A percentile compares a stretch with the other conserved stretches of the same genome.
These are phyloP conservation scores for Spodoptera frugiperda DNA, from an alignment of 1,140 invertebrate species.

Conservation along the genomic window DNA sequence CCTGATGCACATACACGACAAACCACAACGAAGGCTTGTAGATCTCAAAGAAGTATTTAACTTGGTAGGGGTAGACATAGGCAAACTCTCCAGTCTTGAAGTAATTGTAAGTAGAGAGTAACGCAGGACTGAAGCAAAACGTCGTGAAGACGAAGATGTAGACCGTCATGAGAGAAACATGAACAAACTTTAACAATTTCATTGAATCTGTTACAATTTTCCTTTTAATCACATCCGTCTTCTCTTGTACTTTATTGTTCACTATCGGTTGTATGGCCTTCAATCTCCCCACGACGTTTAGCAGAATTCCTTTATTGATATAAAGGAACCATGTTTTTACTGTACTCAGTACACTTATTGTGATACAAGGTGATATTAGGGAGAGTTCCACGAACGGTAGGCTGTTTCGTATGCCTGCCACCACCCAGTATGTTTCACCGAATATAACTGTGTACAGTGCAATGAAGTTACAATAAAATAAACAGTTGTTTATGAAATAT, in stretches of 20 bases:
- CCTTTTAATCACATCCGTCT: constrained; percentile 8
- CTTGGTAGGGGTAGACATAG: constrained; percentile 58
- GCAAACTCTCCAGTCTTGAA: constrained; percentile 51
- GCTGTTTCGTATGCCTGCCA: constrained; percentile 54
- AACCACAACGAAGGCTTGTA: constrained; percentile 59
- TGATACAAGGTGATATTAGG: constrained; percentile 57
- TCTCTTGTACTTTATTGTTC: constrained; percentile 4
- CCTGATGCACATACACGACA: constrained; percentile 65
- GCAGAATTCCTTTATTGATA: constrained; percentile 50
- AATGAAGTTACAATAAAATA: constrained; percentile 58
- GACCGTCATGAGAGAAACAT: constrained; percentile 13
- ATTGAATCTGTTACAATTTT: constrained; percentile 44
- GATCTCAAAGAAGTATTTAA: constrained; percentile 64
- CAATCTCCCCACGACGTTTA: constrained; percentile 53
- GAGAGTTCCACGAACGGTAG: constrained; percentile 60
- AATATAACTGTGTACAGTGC: constrained; percentile 58
- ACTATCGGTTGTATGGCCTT: constrained; percentile 53
- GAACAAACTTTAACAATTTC: constrained; percentile 42
- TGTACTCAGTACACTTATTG: constrained; percentile 58
- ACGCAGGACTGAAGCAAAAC: constrained; percentile 53
- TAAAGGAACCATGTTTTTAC: constrained; percentile 55
- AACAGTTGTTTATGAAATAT: constrained; percentile 29
- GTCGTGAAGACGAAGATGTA: constrained; percentile 39
- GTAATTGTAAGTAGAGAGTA: constrained; percentile 58
- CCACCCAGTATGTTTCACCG: constrained; percentile 58